These are phyloP conservation scores for Allolobophora icterica DNA, from an alignment of 2,888 invertebrate genomes.

Conservation along the genomic window DNA sequence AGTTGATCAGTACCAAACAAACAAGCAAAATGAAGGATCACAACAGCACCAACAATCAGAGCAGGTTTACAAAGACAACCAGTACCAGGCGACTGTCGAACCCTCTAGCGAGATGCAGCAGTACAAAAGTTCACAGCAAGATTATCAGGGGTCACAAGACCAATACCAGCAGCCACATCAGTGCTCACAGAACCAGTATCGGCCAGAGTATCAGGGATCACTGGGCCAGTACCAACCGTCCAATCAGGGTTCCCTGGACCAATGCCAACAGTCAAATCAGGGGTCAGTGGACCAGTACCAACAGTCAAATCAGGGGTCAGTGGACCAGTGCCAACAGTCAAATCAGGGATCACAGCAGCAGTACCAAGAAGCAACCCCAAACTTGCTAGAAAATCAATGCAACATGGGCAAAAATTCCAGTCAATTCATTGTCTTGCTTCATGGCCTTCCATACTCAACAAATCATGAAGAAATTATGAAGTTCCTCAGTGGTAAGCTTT, in stretches of 20 bases:
- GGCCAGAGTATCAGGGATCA: background rate
- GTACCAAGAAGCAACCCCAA: too few relatives aligned
- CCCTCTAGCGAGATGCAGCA: background rate
- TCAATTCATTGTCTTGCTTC: constrained; percentile 9
- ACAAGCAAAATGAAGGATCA: background rate
- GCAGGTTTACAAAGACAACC: background rate
- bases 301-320: background rate
- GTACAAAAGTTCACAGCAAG: background rate
- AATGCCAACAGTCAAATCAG: background rate
- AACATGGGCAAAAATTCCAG: background rate
- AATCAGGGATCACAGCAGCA: background rate
- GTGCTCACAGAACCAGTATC: background rate
- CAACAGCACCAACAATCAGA: background rate
- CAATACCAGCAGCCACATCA: background rate
- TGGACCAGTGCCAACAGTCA: background rate
- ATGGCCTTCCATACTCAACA: constrained; percentile 3
- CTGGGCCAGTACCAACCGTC: background rate
- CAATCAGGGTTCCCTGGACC: background rate
- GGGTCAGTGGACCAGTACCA: background rate
- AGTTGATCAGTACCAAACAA: constrained; percentile 11
- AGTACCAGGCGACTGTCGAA: background rate
- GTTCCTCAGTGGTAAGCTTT: constrained; percentile 14
- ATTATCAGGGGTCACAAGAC: background rate
- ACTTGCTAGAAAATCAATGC: background rate
- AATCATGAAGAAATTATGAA: background rate